phyloP scores from a whole-genome alignment of 2,113 vertebrate species.

The Apodemus sylvaticus region DNA sequence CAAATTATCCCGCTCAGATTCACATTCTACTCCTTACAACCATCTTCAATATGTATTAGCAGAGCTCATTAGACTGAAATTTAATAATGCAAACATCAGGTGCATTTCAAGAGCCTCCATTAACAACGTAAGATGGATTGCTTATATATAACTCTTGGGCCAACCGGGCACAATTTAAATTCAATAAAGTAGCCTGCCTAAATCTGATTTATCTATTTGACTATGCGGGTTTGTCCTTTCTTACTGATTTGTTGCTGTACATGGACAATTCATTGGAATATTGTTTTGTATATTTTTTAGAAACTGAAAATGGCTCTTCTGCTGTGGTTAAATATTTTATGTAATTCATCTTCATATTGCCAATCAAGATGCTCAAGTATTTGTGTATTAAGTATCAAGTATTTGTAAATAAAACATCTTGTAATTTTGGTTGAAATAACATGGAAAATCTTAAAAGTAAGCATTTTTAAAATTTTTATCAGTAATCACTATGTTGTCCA shows the following conservation, averaged over 20 bases:
- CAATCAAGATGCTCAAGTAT: constrained; percentile 41
- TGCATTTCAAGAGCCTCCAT: constrained; percentile 96
- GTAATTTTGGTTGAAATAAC: constrained; percentile 45
- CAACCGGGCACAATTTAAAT: constrained; percentile 97
- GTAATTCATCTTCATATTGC: constrained; percentile 54
- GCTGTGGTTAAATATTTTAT: constrained; percentile 62
- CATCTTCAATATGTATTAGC: constrained; percentile 97
- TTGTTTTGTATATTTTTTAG: constrained; percentile 74
- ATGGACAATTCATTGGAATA: constrained; percentile 91
- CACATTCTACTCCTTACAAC: constrained; percentile 89
- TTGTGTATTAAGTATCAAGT: too few relatives aligned
- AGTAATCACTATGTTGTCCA: constrained; percentile 12
- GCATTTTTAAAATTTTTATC: constrained; percentile 51
- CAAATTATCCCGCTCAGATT: constrained; percentile 89
- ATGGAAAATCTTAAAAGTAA: constrained; percentile 50
- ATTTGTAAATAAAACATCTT: constrained; percentile 22
- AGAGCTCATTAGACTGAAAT: constrained; percentile 97
- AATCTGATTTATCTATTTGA: constrained; percentile 98
- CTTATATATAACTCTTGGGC: constrained; percentile 92
- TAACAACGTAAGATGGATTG: constrained; percentile 97
- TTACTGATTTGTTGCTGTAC: constrained; percentile 87
- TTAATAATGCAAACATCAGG: constrained; percentile 99
- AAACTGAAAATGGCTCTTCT: constrained; percentile 77
- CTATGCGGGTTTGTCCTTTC: constrained; percentile 91
- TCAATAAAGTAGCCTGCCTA: constrained; percentile 95